Evolutionary conservation across 2,113 vertebrate genomes (phyloP).

Genomic region (Malurus elegans): DNA sequence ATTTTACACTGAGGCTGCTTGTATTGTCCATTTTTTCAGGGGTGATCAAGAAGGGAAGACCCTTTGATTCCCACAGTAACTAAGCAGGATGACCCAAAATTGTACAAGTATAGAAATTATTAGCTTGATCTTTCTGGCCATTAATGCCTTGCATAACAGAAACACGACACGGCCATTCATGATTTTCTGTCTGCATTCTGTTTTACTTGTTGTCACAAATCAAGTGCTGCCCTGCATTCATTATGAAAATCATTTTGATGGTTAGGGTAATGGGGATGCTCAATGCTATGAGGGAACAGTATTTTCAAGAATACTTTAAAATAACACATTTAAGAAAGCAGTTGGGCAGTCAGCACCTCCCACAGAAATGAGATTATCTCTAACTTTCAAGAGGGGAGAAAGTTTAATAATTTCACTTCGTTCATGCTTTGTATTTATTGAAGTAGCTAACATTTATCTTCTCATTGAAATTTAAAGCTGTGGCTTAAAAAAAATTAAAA

Average conservation of each 20-base stretch:
- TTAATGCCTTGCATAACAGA: neutral
- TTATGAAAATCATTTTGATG: neutral
- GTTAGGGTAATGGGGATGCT: neutral
- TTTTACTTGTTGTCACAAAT: conserved; percentile 4
- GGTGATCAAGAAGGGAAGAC: neutral
- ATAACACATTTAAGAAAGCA: neutral
- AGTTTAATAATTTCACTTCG: conserved; percentile 12
- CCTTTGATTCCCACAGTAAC: neutral
- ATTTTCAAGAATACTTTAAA: conserved; percentile 26
- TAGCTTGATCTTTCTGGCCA: neutral
- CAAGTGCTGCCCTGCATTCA: neutral
- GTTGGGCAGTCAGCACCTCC: conserved; percentile 5
- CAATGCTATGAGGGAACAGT: neutral
- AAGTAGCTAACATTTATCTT: neutral
- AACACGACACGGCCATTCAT: neutral
- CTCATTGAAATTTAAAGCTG: neutral
- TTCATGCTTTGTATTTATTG: neutral
- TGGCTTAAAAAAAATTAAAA: neutral
- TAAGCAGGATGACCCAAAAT: neutral
- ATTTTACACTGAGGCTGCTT: neutral
- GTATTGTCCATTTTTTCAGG: neutral
- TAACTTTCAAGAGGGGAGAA: neutral
- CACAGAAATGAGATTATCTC: conserved; percentile 16
- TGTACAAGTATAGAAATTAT: neutral
- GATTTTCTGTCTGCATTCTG: neutral